Evolutionary conservation across 64 coral and sea anemone genomes (phyloP), one percentile per base, ranked within the genome.

Genomic region (Porites lutea): DNA sequence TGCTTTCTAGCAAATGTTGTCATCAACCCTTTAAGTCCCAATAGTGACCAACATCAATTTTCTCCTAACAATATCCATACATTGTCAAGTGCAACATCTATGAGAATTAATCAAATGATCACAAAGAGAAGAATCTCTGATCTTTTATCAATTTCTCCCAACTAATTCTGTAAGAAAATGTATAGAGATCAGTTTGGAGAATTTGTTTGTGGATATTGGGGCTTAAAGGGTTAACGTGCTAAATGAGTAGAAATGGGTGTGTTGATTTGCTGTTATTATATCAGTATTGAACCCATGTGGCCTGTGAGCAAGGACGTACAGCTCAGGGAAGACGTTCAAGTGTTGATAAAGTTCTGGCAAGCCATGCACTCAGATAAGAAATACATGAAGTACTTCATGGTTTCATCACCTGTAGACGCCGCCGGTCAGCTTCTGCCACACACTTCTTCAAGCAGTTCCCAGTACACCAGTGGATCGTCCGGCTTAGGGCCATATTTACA

Each of bases 321-420:
- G 59, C 74, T 98, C 46, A 82, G 97, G 8, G 91, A 93, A 86
- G 97, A 98, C 37, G 89, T 98, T 10, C 93, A 80, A 62, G 91
- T 93, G 37, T 79, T 98, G 65, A 94, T 98, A 14, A 98, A 98
- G 73, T 98, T 98, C 83, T 98, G 97, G 97, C 97, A 98, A 75
- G 91, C 97, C 11, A 98, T 98, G 71, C 77, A 93, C 10, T 89
- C 94, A 27, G 97, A 98, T 72, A 98, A 95, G 64, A 98, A 98
- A 72, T 97, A 97, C 95, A 97, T 97, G 83, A 97, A 97, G 80
- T 74, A 86, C 76, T 94, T 97, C 61, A 97, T 97, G 95, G 75
- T 88, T 13, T 63, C 87, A 43, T 76, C 91, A 13, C 83, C 89
- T 45, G 79, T 92, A 74, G 58, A 92, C 21, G 48, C 79, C 21